Evolutionary conservation across 1,140 invertebrate genomes (phyloP), one percentile per base, ranked within the genome.

Genomic region (Aporrectodea caliginosa): DNA sequence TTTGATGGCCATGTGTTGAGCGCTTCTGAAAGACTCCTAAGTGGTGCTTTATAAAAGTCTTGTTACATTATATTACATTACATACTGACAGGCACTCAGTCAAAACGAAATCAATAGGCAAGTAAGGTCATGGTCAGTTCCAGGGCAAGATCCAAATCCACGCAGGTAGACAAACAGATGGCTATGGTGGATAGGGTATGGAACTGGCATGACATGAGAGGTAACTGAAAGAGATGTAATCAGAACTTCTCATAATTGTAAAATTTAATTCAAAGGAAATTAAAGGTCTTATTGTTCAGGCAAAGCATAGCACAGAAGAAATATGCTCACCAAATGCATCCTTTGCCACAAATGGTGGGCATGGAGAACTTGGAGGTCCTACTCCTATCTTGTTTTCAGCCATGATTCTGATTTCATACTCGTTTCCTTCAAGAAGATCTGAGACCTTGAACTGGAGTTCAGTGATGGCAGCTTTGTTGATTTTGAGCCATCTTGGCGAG

Each of bases 371-470:
- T 31, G 95, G 93, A 90, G 95, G 94, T 69, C 97, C 94, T 84
- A 94, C 90, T 58, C 98, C 98, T 76, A 96, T 96, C 33, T 95
- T 94, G 88, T 99, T 99, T 31, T 96, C 91, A 35, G 97, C 97
- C 6, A 93, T 93, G 1, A 99, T 93, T 83, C 96, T 92, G 89
- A 99, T 99, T 88, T 98, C 95, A 86, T 99, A 99, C 86, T 96
- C 93, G 86, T 97, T 95, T 32, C 95, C 95, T 88, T 98, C 95
- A 1, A 92, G 92, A 12, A 99, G 89, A 84, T 94, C 93, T 85
- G 94, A 93, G 0, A 97, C 70, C n/a, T 43, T 81, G 29, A 30
- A 79, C 35, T 92, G 94, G 22, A 71, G 35, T 29, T 69, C 86
- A 81, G 90, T 92, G 0, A 93, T 90, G 0, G 94, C 94, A 79